Evolutionary conservation across 1,140 invertebrate genomes (phyloP), one percentile per base, ranked within the genome.

Genomic region (Drosophila tani): DNA sequence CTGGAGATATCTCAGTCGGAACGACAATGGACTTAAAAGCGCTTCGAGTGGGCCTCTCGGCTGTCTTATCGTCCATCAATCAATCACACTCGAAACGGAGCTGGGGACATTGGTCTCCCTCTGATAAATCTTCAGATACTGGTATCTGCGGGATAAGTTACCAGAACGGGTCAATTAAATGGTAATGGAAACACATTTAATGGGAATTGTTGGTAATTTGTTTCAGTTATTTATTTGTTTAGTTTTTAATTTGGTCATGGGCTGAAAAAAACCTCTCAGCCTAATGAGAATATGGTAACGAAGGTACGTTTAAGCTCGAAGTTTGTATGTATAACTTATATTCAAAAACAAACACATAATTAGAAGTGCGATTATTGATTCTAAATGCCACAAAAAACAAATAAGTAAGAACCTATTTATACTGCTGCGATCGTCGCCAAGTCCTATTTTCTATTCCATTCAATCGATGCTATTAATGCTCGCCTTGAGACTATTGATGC

Each of bases 31-130:
- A 49, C 2, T 38, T 40, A 60, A 65, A 65, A n/a, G 38, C 41
- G 49, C 15, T 49, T 55, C 6, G 57, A 73, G 68, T 63, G 68
- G 68, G 50, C 19, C 68, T 64, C 40, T 50, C 58, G 58, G 58
- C 70, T 50, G 65, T 64, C 64, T 76, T 79, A 83, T 83, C 81
- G 63, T 67, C 75, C 59, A 84, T 84, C 77, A 84, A 84, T 84
- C 82, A 84, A 84, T 77, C 81, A 84, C 81, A 82, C 62, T 81
- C 60, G 64, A 65, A 51, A 60, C 58, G 50, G 49, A 73, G 43
- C 55, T 21, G 41, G 63, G 80, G 59, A 63, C 80, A 75, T 70
- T 82, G 81, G 75, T 63, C 57, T 64, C 49, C 59, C 41, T 17
- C 21, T 51, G 69, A 45, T 53, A 14, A 27, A 38, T 66, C n/a